Conservation (phyloP, 2,113 vertebrate species). For the Calidris pygmaea region DNA sequence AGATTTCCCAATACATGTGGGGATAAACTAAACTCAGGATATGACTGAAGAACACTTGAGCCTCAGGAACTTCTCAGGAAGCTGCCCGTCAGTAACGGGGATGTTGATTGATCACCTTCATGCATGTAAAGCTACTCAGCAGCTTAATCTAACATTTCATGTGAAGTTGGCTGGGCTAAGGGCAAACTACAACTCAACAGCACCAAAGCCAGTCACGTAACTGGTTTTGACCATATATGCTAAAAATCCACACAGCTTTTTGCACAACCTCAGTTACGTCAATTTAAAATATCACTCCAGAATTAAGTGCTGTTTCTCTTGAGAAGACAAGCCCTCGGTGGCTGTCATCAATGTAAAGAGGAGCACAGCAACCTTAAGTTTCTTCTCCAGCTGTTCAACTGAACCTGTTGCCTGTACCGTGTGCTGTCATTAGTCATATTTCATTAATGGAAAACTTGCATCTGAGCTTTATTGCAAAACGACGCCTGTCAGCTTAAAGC, state of each 20-base stretch:
- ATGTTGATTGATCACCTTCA: neutral
- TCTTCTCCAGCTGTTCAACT: neutral
- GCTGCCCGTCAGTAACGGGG: neutral
- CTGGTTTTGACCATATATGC: neutral
- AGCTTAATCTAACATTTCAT: neutral
- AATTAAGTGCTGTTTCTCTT: neutral
- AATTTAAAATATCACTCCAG: neutral
- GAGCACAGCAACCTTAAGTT: neutral
- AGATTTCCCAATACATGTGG: neutral
- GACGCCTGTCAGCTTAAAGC: neutral
- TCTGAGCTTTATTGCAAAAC: neutral
- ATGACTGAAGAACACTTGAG: conserved; percentile 25
- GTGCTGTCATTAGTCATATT: neutral
- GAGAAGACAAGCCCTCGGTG: neutral
- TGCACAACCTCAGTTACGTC: neutral
- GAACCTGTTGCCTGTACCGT: neutral
- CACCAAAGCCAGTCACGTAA: neutral
- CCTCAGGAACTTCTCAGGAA: neutral
- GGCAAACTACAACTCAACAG: conserved; percentile 2
- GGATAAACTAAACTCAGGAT: conserved; percentile 40
- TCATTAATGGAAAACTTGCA: neutral
- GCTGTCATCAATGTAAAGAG: neutral
- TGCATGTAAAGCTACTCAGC: neutral
- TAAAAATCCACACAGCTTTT: neutral
- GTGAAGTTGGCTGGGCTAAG: neutral